Conservation (phyloP, 2,888 invertebrate species). For the Watsonalla binaria region DNA sequence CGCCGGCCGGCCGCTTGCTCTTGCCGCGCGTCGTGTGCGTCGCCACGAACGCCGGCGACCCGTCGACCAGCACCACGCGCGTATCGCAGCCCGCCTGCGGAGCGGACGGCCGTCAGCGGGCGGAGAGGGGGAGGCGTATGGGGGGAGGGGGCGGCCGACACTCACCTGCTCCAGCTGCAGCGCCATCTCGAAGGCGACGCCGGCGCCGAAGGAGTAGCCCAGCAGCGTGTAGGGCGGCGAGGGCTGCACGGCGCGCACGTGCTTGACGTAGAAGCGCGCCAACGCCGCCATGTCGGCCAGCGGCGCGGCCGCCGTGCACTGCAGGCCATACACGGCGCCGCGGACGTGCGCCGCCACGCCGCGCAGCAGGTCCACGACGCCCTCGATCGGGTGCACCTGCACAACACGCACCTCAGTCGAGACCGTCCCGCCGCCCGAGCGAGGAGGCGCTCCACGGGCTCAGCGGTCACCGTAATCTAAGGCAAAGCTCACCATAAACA, state of each 20-base stretch:
- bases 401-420: constrained; percentile 7
- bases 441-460: not conserved
- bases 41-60: constrained; percentile 90
- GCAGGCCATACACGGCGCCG: constrained; percentile 91
- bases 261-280: constrained; percentile 84
- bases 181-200: constrained; percentile 97
- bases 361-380: constrained; percentile 85
- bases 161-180: constrained; percentile 84
- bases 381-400: constrained; percentile 92
- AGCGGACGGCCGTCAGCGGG: not conserved
- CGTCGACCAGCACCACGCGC: constrained; percentile 90
- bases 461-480: too few relatives aligned
- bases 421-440: constrained; percentile 1
- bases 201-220: constrained; percentile 97
- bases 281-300: constrained; percentile 83
- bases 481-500: constrained; percentile 76
- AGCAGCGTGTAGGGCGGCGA: constrained; percentile 91
- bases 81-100: constrained; percentile 70
- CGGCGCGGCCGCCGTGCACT: constrained; percentile 89
- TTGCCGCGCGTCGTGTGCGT: constrained; percentile 85
- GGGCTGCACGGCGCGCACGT: constrained; percentile 87
- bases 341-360: constrained; percentile 85
- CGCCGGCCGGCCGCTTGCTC: constrained; percentile 76
- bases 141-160: not conserved
- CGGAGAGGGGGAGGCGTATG: not conserved